Evolutionary conservation across 1,140 invertebrate genomes (phyloP).

Genomic region (Condylostylus longicornis): DNA sequence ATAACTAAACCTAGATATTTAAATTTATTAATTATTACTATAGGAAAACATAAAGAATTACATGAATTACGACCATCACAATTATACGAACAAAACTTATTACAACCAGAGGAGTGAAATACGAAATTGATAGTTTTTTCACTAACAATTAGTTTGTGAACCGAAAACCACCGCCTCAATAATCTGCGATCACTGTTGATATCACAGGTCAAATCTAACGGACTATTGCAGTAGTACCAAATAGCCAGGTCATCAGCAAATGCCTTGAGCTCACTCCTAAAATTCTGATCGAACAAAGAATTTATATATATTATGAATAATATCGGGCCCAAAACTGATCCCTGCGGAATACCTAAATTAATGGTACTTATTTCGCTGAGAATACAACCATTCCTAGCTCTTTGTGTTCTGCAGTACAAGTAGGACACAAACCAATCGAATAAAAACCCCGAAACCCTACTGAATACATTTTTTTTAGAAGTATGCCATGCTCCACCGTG

Average conservation of each 20-base stretch:
- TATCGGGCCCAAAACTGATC: background rate
- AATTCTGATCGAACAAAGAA: background rate
- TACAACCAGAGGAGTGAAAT: background rate
- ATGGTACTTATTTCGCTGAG: no score
- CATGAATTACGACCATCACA: background rate
- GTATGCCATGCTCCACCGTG: no score
- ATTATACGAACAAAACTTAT: background rate
- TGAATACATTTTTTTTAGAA: no score
- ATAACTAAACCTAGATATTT: background rate
- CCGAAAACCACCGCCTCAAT: background rate
- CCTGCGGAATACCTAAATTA: background rate
- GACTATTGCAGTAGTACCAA: no score
- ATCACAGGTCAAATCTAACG: no score
- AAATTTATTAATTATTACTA: background rate
- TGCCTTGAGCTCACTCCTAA: background rate
- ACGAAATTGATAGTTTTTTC: background rate
- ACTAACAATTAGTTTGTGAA: background rate
- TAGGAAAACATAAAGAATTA: background rate
- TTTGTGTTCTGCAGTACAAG: no score
- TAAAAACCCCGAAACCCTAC: no score
- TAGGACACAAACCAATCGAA: no score
- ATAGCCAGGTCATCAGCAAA: background rate
- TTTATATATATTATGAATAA: background rate
- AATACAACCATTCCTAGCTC: no score
- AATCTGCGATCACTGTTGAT: background rate